Evolutionary conservation across 2,113 vertebrate genomes (phyloP), one percentile per base, ranked within the genome.

Genomic region (Corapipo altera): DNA sequence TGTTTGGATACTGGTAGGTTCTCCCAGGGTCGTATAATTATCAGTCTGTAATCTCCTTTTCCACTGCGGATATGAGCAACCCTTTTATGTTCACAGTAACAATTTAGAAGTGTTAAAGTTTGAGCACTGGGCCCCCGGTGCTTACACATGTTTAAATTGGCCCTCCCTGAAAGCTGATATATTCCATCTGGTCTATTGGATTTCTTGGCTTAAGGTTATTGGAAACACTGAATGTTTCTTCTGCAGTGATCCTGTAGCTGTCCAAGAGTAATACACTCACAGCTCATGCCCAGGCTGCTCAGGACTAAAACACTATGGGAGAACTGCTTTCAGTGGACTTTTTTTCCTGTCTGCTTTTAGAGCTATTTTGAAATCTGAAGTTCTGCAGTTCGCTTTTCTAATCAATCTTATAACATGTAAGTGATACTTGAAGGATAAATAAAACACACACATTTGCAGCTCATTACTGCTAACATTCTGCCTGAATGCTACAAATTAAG

Each of bases 151-250:
- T 95, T 96, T 95, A 87, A 96, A 91, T n/a, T 92, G 92, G 96
- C 93, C 91, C 92, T 95, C 93, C 89, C 84, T 87, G 86, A 92
- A 91, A 82, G 84, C 88, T 91, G 92, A 97, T 93, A 27, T 81
- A 76, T 96, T 95, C 96, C 96, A 96, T 94, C 96, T 96, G 95
- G 52, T 94, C 88, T 72, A 9, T 6, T 84, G 85, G 93, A 85
- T 92, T 93, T 95, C 85, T 94, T 97, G 96, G 93, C 95, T 89
- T 79, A 57, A 89, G 92, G 70, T 89, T 76, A 54, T 89, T 96
- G 96, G 96, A 96, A 96, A 96, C 62, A 92, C 67, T 89, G 92
- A 92, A 92, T 91, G 80, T 89, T 96, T 93, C 86, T 94, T 92
- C 85, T 92, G 69, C 76, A 91, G 76, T n/a, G 79, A 72, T 96